phyloP scores from a whole-genome alignment of 2,888 invertebrate genomes.

The Leucophenga montana region DNA sequence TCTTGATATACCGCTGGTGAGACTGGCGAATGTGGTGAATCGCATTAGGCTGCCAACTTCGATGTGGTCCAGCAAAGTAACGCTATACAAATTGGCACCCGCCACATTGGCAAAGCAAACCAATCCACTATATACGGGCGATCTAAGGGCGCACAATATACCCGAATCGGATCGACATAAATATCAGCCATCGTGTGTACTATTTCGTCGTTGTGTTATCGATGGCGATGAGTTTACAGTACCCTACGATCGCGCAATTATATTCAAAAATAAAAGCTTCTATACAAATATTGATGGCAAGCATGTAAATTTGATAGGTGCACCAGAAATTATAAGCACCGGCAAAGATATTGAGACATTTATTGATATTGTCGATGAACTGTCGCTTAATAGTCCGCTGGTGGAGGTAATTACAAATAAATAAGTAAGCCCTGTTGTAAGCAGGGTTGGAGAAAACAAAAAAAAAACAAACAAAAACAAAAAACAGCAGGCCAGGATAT shows the following conservation, averaged over 20 bases:
- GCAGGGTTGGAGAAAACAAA: too few relatives aligned
- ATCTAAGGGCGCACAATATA: conserved; percentile 68
- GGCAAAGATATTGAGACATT: conserved; percentile 70
- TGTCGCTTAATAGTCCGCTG: conserved; percentile 67
- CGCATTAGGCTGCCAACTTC: conserved; percentile 64
- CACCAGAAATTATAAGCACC: conserved; percentile 68
- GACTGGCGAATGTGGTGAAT: conserved; percentile 67
- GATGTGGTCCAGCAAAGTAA: conserved; percentile 71
- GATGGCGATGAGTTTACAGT: conserved; percentile 61
- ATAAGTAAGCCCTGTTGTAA: conserved; percentile 21
- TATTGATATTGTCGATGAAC: conserved; percentile 71
- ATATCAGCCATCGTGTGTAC: conserved; percentile 72
- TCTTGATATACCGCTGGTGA: conserved; percentile 68
- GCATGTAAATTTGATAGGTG: conserved; percentile 71
- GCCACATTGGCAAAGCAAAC: conserved; percentile 56
- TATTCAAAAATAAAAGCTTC: conserved; percentile 72
- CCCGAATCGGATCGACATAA: conserved; percentile 69
- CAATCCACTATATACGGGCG: conserved; percentile 67
- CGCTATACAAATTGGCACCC: conserved; percentile 65
- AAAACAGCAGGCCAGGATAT: background rate
- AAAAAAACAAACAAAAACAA: background rate
- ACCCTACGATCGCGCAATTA: conserved; percentile 73
- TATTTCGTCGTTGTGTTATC: conserved; percentile 68
- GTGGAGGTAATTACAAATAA: conserved; percentile 59
- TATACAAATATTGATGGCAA: conserved; percentile 73